Evolutionary conservation across 2,888 invertebrate species (phyloP).

Genomic region (Halictus ligatus): DNA sequence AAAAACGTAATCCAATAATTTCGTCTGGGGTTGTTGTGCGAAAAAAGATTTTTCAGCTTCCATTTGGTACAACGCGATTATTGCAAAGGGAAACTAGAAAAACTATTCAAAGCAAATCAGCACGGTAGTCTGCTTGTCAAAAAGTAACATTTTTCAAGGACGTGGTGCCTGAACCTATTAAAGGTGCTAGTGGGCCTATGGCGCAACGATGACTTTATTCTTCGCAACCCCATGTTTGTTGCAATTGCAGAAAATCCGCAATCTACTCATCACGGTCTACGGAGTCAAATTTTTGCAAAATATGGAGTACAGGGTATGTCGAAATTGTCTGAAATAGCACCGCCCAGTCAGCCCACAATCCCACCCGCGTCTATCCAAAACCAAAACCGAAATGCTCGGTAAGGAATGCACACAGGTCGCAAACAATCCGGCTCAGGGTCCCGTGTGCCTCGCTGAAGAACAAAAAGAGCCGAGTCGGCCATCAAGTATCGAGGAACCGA

Average conservation of each 20-base stretch:
- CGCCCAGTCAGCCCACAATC: background rate
- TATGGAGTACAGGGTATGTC: background rate
- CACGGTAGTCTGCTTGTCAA: too few species aligned
- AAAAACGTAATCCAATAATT: too few species aligned
- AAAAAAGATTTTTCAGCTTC: too few species aligned
- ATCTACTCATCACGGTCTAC: background rate
- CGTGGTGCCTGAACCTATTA: too few species aligned
- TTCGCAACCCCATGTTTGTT: too few species aligned
- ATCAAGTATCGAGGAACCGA: conserved; percentile 41
- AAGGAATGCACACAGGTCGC: background rate
- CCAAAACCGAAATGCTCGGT: background rate
- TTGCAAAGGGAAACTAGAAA: too few species aligned
- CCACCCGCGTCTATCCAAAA: background rate
- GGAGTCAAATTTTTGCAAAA: background rate
- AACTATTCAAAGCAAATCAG: too few species aligned
- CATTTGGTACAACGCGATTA: too few species aligned
- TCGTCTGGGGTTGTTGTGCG: too few species aligned
- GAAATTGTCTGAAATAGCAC: background rate
- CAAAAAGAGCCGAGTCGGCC: conserved; percentile 27
- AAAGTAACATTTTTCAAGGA: too few species aligned
- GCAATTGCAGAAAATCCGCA: background rate
- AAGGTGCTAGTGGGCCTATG: too few species aligned
- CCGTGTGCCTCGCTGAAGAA: background rate
- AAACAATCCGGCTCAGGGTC: background rate
- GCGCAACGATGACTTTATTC: too few species aligned